Evolutionary conservation across 2,113 vertebrate genomes (phyloP).

Genomic region (Acrocephalus kingi): DNA sequence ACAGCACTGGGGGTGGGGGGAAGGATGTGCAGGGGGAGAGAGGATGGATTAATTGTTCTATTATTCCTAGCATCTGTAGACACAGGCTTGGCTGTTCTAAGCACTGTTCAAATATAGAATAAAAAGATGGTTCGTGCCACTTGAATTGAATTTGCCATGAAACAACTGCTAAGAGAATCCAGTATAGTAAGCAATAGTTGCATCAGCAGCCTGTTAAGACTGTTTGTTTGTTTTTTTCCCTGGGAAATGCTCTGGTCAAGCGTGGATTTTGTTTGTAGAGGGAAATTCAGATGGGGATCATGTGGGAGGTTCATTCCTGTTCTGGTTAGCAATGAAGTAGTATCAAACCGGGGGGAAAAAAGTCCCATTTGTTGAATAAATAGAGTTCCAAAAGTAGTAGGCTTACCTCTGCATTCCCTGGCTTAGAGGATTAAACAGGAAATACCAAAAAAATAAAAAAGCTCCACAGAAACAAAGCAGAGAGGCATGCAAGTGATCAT

Average conservation of each 20-base stretch:
- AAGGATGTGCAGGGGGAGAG: background rate
- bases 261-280: background rate
- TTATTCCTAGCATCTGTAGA: background rate
- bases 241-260: background rate
- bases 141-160: constrained; percentile 27
- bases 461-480: background rate
- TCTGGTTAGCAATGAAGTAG: constrained; percentile 8
- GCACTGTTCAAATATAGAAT: background rate
- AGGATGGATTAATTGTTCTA: background rate
- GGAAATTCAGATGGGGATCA: background rate
- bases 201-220: background rate
- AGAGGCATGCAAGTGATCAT: background rate
- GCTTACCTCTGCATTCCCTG: constrained; percentile 51
- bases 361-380: background rate
- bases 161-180: background rate
- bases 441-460: constrained; percentile 51
- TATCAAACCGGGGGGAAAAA: background rate
- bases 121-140: background rate
- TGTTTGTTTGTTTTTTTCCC: background rate
- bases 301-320: background rate
- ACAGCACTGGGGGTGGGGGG: background rate
- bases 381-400: background rate
- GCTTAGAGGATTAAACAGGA: constrained; percentile 54
- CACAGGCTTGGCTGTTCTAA: background rate
- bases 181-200: background rate